Base-by-base conservation (phyloP, 2,797 vertebrate genomes). In the Menidia menidia region DNA sequence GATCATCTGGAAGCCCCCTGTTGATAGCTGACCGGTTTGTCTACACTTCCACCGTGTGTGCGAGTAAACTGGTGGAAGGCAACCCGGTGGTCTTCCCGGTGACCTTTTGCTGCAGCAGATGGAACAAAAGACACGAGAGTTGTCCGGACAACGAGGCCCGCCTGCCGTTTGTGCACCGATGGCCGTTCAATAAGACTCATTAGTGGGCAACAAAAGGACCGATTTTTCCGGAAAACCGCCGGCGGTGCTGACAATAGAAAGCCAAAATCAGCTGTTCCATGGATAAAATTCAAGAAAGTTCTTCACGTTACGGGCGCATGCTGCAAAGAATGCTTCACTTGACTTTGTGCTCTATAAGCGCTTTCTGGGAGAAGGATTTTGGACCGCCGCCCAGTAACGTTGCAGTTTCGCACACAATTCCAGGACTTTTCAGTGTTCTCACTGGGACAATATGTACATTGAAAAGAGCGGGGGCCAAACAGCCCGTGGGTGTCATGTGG, bases 401-500 rank as follows among this genome's bases (percentile, higher is more conserved):
- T 79, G 81, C 56, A 64, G 86, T 90, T 80, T 53, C 47, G 68
- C n/a, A 2, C 73, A 75, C 78, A 68, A 66, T 81, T 86, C 78
- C 79, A 73, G 73, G 78, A 77, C 73, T 65, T 78, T 77, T 83
- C 81, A 66, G 77, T 4, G 48, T 79, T 88, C 75, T 63, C 59
- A 8, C 48, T 44, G 2, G 6, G 74, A 93, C 91, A 91, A 90
- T 84, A 79, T 87, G 78, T 51, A 83, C 81, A 90, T 85, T 91
- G 83, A 89, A 73, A 32, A 48, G 68, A 64, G 61, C 64, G n/a
- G 41, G 59, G 77, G 59, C 64, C 80, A 78, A 84, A 84, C 77
- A 60, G 66, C 68, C 77, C 45, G 67, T 4, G 72, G 71, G 73
- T 51, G 82, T 89, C 86, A 88, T 88, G 88, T 82, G 84, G 71